Base-by-base conservation (phyloP, 92 coral and sea anemone species). In the Blastomussa wellsi region DNA sequence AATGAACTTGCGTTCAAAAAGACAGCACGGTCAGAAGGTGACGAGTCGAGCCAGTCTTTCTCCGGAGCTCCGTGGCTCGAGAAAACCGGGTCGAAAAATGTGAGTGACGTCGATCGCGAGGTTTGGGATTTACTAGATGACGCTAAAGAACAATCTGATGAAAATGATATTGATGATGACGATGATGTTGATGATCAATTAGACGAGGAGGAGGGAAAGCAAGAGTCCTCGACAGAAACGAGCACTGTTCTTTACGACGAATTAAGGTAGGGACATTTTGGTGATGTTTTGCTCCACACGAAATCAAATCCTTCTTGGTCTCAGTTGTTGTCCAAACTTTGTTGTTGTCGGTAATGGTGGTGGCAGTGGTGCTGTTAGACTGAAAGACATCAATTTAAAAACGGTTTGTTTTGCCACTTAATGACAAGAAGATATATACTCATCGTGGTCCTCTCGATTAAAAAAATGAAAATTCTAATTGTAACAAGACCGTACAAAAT, bases 231-330 rank as follows among this genome's bases (percentile, higher is more conserved):
- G 11, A 81, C 85, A 70, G 69, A 81, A 70, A 42, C 65, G 22
- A 53, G 49, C 49, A 17, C 6, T 28, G 22, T 73, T 39, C 39
- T 53, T 15, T 83, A 83, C n/a, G 86, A 83, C 28, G 86, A 83
- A 83, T 26, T 83, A 60, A 83, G 86, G 86, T 83, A 55, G 33
- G 39, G 49, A n/a, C n/a, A n/a, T n/a, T n/a, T n/a, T n/a, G n/a
- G n/a, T n/a, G n/a, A n/a, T n/a, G n/a, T n/a, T n/a, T n/a, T n/a
- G n/a, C n/a, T n/a, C n/a, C n/a, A n/a, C n/a, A n/a, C n/a, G n/a
- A n/a, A n/a, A n/a, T n/a, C n/a, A n/a, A n/a, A n/a, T n/a, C n/a
- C n/a, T n/a, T n/a, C n/a, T n/a, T n/a, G n/a, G n/a, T n/a, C n/a
- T n/a, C n/a, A n/a, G n/a, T n/a, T n/a, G n/a, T n/a, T n/a, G n/a